Base-by-base conservation (phyloP, 2,888 invertebrate species). In the Spodoptera littoralis region DNA sequence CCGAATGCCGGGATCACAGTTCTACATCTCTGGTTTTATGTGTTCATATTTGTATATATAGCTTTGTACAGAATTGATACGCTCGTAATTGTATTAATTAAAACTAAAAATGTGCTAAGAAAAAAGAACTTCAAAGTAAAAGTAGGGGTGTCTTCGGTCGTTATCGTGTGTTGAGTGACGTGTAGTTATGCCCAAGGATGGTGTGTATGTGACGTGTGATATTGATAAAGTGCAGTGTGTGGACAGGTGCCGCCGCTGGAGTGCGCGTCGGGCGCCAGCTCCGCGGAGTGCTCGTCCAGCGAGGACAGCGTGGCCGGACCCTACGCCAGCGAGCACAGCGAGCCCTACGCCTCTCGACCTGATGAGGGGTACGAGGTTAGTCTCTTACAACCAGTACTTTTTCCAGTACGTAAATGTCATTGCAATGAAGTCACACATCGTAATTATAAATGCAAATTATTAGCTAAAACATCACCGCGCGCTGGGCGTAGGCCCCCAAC, bases 351-450 rank as follows among this genome's bases (percentile, higher is more conserved):
- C 53, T 90, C 90, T 43, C 51, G 84, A 3, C 95, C 95, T 2
- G 96, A 96, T 77, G 96, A 96, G 79, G 96, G 96, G 0, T 96
- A 96, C 74, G 96, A 95, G 90, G 95, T 93, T 5, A 36, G 65
- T 30, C 36, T 8, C 36, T 36, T 8, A 36, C 36, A 36, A 36
- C 8, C 1, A 18, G 18, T 18, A 18, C 2, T 18, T 18, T 18
- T 18, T 18, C 1, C 18, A 18, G 18, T 18, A 18, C 1, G 18
- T 18, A 18, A 18, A 1, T 18, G 18, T 18, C 18, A 18, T 18
- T 18, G 18, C 18, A 18, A 18, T n/a, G 24, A n/a, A 55, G 18
- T 55, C 4, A 42, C 11, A 4, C 41, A 1, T 4, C 12, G 9
- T 36, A 6, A 4, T 9, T 24, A 24, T 6, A 43, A 42, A 57